phyloP scores from a whole-genome alignment of 2,888 invertebrate species.

The Patella caerulea region DNA sequence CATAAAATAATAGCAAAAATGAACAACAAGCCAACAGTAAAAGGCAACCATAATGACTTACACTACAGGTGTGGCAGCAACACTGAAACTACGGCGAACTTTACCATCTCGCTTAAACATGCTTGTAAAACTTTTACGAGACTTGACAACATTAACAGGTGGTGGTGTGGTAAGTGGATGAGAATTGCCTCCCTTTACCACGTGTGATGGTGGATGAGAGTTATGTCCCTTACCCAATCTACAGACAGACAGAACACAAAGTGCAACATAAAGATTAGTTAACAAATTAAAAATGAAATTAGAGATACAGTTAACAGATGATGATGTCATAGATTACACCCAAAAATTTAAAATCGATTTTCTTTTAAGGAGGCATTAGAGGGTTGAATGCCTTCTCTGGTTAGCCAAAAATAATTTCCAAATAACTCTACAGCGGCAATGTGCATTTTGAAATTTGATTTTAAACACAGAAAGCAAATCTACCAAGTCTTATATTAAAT shows the following conservation, averaged over 20 bases:
- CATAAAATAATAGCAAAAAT: too few relatives aligned
- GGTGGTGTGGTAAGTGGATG: neutral
- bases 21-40: too few relatives aligned
- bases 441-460: too few relatives aligned
- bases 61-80: neutral
- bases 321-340: too few relatives aligned
- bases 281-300: neutral
- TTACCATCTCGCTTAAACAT: neutral
- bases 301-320: neutral
- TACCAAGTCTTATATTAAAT: too few relatives aligned
- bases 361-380: too few relatives aligned
- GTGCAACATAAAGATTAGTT: conserved; percentile 2
- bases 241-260: conserved; percentile 7
- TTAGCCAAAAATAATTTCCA: too few relatives aligned
- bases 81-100: neutral
- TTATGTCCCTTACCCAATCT: conserved; percentile 1
- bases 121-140: conserved; percentile 1
- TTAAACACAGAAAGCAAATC: too few relatives aligned
- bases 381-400: too few relatives aligned
- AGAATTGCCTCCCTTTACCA: neutral
- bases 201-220: neutral
- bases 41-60: neutral
- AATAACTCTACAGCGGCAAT: too few relatives aligned
- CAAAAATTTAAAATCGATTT: too few relatives aligned
- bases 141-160: neutral